Evolutionary conservation across 2,797 vertebrate genomes (phyloP), one percentile per base, ranked within the genome.

Genomic region (Hippoglossus hippoglossus): DNA sequence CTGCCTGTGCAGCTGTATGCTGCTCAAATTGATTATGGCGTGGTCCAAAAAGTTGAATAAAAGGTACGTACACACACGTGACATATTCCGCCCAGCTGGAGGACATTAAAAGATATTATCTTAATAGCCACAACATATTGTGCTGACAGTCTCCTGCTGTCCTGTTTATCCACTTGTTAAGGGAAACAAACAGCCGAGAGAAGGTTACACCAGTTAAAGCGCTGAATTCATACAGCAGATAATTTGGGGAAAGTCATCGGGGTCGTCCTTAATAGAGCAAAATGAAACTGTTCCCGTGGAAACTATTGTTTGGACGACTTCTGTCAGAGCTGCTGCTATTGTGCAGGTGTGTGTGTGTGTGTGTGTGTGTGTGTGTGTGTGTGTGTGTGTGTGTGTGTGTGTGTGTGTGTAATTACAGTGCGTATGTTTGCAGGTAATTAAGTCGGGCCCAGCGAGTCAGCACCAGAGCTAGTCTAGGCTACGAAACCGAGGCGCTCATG

Each of bases 321-420:
- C 66, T 67, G 46, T 67, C 31, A 21, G 69, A 58, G 63, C 70
- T 63, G 50, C 41, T 2, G 16, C 15, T 16, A 47, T 22, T 46
- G 81, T 57, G 74, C 85, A 90, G 85, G 85, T 89, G 79, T 66
- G 73, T 64, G 54, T 73, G 72, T 70, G 79, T 73, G 55, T 89
- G 7, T 31, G 26, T 28, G 26, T 28, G 85, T 89, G 79, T 66
- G 74, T 66, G 53, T 71, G 72, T 70, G 80, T 74, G 57, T 89
- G 72, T 70, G 80, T 74, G 57, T 89, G 72, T 70, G 80, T 74
- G 57, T 89, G 72, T 70, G 80, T 74, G 57, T 89, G 72, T 70
- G 74, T 66, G 53, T 71, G 72, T 70, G 80, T 74, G 57, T 89
- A 91, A 91, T 92, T 90, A 90, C 83, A 87, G 61, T 70, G 56